Evolutionary conservation across 1,140 invertebrate genomes (phyloP).

Genomic region (Papilio xuthus): DNA sequence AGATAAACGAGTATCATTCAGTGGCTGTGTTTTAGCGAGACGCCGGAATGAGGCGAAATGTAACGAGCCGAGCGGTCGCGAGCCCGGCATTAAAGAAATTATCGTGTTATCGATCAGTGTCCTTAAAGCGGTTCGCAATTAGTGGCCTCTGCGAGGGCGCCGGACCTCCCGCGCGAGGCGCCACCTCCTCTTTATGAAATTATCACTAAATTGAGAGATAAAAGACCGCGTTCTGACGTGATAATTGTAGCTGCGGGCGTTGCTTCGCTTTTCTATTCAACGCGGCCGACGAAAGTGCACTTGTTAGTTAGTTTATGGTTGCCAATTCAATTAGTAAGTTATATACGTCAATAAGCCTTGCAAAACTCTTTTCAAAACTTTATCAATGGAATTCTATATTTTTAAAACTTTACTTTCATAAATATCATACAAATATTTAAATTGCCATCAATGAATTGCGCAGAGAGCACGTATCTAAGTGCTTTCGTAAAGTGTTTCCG

Average conservation of each 20-base stretch:
- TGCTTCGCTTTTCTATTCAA: constrained; percentile 46
- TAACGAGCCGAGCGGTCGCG: constrained; percentile 53
- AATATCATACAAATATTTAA: neutral
- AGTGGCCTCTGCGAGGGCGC: constrained; percentile 63
- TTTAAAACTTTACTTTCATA: neutral
- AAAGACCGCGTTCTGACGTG: constrained; percentile 61
- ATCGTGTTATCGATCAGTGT: constrained; percentile 76
- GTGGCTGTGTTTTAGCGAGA: constrained; percentile 50
- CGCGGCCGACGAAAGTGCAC: constrained; percentile 30
- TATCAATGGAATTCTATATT: neutral
- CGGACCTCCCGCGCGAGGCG: constrained; percentile 66
- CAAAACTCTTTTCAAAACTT: neutral
- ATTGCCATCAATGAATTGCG: neutral
- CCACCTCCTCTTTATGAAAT: constrained; percentile 70
- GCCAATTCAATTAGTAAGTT: neutral
- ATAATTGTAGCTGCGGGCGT: constrained; percentile 58
- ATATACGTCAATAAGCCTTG: neutral
- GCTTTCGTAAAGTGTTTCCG: neutral
- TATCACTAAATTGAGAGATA: constrained; percentile 77
- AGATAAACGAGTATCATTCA: constrained; percentile 29
- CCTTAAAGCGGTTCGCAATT: constrained; percentile 73
- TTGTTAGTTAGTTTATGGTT: neutral
- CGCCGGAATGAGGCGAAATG: constrained; percentile 47
- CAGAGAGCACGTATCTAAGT: neutral
- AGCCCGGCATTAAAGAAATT: constrained; percentile 70